Conservation (phyloP, 2,797 vertebrate species). For the Hafferia zeledoni region DNA sequence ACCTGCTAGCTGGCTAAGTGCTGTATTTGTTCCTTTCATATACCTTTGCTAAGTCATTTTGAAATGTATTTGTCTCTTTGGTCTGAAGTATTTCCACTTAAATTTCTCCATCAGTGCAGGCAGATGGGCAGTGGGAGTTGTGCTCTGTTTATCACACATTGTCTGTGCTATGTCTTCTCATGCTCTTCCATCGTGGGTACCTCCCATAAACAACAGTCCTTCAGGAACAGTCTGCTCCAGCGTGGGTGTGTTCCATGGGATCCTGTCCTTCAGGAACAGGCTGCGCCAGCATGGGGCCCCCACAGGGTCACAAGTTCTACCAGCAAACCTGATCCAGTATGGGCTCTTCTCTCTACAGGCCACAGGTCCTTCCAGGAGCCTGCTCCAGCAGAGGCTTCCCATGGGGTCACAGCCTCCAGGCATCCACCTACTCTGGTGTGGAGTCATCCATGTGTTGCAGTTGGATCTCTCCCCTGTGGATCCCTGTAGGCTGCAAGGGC, state of each 20-base stretch:
- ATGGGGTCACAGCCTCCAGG: accelerated
- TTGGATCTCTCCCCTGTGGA: background rate
- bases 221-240: background rate
- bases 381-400: accelerated
- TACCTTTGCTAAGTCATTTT: background rate
- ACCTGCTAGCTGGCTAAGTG: background rate
- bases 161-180: background rate
- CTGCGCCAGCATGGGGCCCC: background rate
- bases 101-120: background rate
- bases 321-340: background rate
- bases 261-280: background rate
- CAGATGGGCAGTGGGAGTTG: background rate
- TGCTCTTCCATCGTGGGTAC: background rate
- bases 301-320: background rate
- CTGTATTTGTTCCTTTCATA: background rate
- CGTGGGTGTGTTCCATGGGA: accelerated
- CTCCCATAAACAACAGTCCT: background rate
- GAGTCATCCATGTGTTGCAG: background rate
- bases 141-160: background rate
- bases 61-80: background rate
- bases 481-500: background rate
- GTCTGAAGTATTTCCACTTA: background rate
- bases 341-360: accelerated
- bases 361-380: background rate
- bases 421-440: accelerated